Base-by-base conservation (phyloP, 2,113 vertebrate species). In the Callorhinus ursinus region DNA sequence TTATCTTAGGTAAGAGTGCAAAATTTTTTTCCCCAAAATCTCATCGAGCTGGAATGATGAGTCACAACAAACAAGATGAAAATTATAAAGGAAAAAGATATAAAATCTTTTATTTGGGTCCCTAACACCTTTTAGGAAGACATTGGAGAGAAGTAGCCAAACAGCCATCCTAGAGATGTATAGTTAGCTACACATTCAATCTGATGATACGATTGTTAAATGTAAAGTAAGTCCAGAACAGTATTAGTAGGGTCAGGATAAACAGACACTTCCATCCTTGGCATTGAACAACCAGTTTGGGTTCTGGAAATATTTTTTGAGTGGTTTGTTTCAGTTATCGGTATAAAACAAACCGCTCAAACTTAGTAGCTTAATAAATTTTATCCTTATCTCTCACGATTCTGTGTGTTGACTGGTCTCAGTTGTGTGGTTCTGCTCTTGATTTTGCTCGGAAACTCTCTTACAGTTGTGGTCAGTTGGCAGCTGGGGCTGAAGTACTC, bases 1-100 rank as follows among this genome's bases (percentile, higher is more conserved):
- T 49, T 79, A 28, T 22, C 33, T 89, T 57, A 72, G 10, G 88
- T 46, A 33, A 83, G 3, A 69, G 55, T 46, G 67, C 42, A 71
- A 69, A 71, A 16, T 31, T 4, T 82, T 63, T 63, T 85, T 91
- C 71, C 57, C 89, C 71, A 84, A 92, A 86, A 79, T 90, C 18
- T 94, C 63, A 90, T 95, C 42, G 67, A 74, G 71, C 31, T 79
- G 36, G 22, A 80, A 83, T 71, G 53, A 87, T 55, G 63, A 94
- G 28, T 79, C 74, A 95, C n/a, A 82, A 59, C 16, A 86, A 46
- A 86, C 22, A 96, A 87, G 49, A 91, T 42, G 4, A 88, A 82
- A 42, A 88, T 63, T n/a, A 94, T 74, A 31, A 92, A 71, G 63
- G 55, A 67, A 91, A 88, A 89, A 53, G 83, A 12, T 33, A 33